These are phyloP conservation scores for Drosophila kohkoa DNA, from an alignment of 1,140 invertebrate species.

Conservation along the genomic window DNA sequence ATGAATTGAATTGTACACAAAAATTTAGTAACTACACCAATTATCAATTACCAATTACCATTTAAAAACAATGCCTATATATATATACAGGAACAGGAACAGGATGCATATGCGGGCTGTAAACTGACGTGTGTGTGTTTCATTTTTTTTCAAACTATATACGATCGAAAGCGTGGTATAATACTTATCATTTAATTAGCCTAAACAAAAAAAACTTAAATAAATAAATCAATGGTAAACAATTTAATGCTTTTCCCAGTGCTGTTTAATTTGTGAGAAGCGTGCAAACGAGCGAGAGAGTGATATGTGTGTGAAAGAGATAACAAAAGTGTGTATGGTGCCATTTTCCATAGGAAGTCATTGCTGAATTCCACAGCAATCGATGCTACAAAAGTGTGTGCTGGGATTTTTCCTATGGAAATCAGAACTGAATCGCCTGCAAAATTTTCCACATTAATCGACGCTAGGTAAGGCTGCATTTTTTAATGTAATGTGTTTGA, in stretches of 20 bases:
- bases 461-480: no score
- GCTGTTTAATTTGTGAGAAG: background rate
- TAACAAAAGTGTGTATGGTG: no score
- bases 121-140: conserved; percentile 1
- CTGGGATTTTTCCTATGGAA: no score
- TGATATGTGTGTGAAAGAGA: background rate
- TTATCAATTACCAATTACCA: conserved; percentile 24
- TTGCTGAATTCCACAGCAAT: no score
- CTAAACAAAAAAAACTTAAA: conserved; percentile 47
- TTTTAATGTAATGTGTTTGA: no score
- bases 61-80: conserved; percentile 34
- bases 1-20: conserved; percentile 29
- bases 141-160: conserved; percentile 9
- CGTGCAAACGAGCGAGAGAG: background rate
- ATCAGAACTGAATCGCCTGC: no score
- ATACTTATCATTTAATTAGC: conserved; percentile 68
- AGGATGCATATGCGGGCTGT: conserved; percentile 28
- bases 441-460: no score
- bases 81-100: background rate
- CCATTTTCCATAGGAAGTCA: no score
- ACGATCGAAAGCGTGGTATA: conserved; percentile 38
- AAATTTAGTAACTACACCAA: conserved; percentile 29
- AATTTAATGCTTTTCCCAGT: background rate
- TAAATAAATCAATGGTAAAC: conserved; percentile 39
- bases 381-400: no score